Evolutionary conservation across 2,113 vertebrate species (phyloP).

Genomic region (Terrapene triunguis): DNA sequence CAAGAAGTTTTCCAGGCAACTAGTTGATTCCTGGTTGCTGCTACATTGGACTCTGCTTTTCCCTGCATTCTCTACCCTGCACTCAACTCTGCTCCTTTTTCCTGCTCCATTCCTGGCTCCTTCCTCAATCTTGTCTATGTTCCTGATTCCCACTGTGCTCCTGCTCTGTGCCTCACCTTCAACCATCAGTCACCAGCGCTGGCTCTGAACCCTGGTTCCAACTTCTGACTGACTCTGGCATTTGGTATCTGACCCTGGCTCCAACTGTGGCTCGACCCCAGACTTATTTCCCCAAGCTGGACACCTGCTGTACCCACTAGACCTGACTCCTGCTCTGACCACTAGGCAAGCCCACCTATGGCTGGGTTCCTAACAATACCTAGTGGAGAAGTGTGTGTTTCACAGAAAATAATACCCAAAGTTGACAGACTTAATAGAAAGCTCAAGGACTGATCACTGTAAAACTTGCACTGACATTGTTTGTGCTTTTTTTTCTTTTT

Average conservation of each 20-base stretch:
- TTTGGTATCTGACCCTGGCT: too few relatives aligned
- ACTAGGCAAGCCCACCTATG: neutral
- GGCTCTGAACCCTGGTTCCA: neutral
- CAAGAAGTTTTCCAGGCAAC: neutral
- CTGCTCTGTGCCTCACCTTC: neutral
- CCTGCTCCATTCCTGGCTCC: too few relatives aligned
- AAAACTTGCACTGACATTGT: neutral
- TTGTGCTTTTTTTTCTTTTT: neutral
- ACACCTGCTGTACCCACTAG: neutral
- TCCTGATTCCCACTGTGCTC: neutral
- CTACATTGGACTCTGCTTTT: neutral
- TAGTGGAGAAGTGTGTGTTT: neutral
- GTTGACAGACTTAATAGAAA: neutral
- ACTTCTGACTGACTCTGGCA: neutral
- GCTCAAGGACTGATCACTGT: neutral
- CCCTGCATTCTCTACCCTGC: neutral
- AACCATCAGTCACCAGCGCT: neutral
- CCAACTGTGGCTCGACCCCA: too few relatives aligned
- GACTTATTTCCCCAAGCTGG: neutral
- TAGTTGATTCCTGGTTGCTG: neutral
- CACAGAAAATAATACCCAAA: neutral
- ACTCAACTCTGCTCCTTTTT: too few relatives aligned
- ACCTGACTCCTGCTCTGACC: neutral
- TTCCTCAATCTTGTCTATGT: neutral
- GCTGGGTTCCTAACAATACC: neutral